A percentile compares a stretch with the other conserved stretches of the same genome.
phyloP scores from a whole-genome alignment of 2,797 vertebrate species.

The Catharus ustulatus region DNA sequence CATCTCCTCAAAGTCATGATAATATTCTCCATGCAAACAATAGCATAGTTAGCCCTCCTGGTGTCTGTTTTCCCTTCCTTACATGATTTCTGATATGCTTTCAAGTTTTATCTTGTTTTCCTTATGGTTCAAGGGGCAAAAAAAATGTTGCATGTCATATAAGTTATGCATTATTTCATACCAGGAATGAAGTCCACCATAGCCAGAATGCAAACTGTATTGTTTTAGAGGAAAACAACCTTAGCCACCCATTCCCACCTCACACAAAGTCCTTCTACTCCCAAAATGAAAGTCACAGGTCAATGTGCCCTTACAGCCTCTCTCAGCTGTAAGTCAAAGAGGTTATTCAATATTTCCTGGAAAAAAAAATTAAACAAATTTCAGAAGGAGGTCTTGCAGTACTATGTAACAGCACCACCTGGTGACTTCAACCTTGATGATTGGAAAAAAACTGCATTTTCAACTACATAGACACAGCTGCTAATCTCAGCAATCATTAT shows the following conservation, averaged over 20 bases:
- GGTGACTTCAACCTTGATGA: neutral
- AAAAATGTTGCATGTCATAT: fast-evolving
- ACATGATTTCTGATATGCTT: neutral
- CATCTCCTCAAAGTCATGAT: neutral
- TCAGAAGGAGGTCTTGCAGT: neutral
- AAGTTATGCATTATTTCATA: neutral
- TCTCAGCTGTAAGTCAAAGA: neutral
- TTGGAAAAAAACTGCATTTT: neutral
- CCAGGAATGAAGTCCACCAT: neutral
- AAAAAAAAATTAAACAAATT: neutral
- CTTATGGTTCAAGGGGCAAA: neutral
- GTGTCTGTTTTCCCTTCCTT: neutral
- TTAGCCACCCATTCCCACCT: neutral
- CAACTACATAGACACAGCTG: neutral
- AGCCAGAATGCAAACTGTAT: neutral
- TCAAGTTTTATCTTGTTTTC: neutral
- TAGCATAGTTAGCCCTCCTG: neutral
- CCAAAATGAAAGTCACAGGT: neutral
- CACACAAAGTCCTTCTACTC: neutral
- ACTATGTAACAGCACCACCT: conserved; percentile 62
- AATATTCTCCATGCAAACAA: neutral
- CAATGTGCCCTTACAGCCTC: neutral
- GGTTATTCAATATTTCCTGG: neutral
- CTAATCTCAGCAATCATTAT: neutral
- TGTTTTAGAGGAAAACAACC: neutral